These are phyloP conservation scores for Miichthys miiuy DNA, from an alignment of 2,797 vertebrate species.

Conservation along the genomic window DNA sequence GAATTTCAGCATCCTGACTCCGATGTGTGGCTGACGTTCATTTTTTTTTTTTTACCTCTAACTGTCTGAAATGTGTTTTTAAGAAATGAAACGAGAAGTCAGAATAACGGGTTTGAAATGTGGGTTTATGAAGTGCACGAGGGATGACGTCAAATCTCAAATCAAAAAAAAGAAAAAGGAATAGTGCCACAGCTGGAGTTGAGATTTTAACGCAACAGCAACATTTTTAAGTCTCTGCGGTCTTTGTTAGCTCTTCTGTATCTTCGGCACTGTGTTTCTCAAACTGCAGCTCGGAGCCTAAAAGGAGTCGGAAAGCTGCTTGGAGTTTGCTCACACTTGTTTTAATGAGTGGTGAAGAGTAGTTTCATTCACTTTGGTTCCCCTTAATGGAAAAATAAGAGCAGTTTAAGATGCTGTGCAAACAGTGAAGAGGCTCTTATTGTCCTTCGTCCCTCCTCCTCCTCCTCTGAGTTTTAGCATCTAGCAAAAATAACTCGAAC, in stretches of 20 bases:
- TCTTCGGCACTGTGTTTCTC: background rate
- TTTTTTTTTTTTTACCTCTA: conserved; percentile 26
- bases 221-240: background rate
- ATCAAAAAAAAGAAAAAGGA: background rate
- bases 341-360: background rate
- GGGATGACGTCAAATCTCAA: background rate
- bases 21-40: background rate
- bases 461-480: background rate
- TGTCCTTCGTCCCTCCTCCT: background rate
- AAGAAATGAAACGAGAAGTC: background rate
- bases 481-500: background rate
- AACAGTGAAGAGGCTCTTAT: background rate
- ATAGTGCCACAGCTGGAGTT: background rate
- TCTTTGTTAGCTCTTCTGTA: background rate
- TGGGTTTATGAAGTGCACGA: background rate
- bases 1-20: background rate
- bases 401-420: background rate
- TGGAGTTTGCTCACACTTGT: background rate
- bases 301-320: background rate
- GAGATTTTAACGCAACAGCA: conserved; percentile 10
- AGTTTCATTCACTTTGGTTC: background rate
- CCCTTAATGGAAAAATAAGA: background rate
- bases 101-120: background rate
- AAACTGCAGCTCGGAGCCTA: background rate
- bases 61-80: conserved; percentile 14